Evolutionary conservation across 64 coral and sea anemone species (phyloP).

Genomic region (Dendrophyllia cribrosa): DNA sequence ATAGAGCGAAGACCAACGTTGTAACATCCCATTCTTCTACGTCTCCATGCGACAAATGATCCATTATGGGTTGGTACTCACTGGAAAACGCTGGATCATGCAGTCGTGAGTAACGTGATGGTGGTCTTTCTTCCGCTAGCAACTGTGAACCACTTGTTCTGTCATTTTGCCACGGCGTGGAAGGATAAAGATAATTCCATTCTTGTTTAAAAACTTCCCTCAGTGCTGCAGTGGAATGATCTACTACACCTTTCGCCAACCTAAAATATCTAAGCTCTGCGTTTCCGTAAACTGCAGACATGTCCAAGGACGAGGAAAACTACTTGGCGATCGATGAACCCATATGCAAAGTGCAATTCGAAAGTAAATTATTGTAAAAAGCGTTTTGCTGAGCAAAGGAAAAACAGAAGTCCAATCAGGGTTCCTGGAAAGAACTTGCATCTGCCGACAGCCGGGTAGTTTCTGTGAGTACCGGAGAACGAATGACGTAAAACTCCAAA

Average conservation of each 20-base stretch:
- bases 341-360: too few species aligned
- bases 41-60: conserved; percentile 6
- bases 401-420: too few species aligned
- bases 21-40: conserved; percentile 64
- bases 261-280: conserved; percentile 55
- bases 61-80: conserved; percentile 41
- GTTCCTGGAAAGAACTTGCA: too few species aligned
- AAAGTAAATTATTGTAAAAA: background rate
- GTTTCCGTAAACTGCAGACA: conserved; percentile 6
- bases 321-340: too few species aligned
- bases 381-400: too few species aligned
- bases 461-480: too few species aligned
- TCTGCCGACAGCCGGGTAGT: too few species aligned
- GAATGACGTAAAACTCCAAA: too few species aligned
- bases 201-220: conserved; percentile 45
- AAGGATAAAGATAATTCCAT: conserved; percentile 45
- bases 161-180: conserved; percentile 33
- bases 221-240: conserved; percentile 50
- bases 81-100: conserved; percentile 6
- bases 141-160: conserved; percentile 26
- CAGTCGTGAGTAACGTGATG: conserved; percentile 10
- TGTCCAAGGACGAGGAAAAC: too few species aligned
- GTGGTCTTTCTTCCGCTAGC: background rate
- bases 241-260: conserved; percentile 40
- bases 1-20: conserved; percentile 45